A percentile compares a stretch with the other conserved stretches of the same genome.
These are phyloP conservation scores for Mercenaria mercenaria DNA, from an alignment of 1,140 invertebrate species.

Conservation along the genomic window DNA sequence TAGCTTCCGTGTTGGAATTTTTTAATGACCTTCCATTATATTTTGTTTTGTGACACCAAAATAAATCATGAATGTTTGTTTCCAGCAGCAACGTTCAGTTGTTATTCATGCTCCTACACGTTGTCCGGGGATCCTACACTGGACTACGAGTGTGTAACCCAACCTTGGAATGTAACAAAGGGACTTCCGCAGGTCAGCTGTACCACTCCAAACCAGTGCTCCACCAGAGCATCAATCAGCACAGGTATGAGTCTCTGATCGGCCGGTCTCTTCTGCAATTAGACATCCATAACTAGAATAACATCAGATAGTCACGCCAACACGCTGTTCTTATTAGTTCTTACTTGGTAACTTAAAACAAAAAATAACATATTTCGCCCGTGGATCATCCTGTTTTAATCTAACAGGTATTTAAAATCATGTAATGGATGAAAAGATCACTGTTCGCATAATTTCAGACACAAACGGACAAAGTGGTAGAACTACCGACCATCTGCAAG, in stretches of 20 bases:
- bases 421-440: too few relatives aligned
- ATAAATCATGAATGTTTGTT: too few relatives aligned
- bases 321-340: not conserved
- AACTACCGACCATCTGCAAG: too few relatives aligned
- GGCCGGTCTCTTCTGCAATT: not conserved
- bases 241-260: conserved; percentile 37
- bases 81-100: not conserved
- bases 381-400: not conserved
- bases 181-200: not conserved
- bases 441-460: too few relatives aligned
- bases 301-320: not conserved
- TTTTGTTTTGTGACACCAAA: too few relatives aligned
- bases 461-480: too few relatives aligned
- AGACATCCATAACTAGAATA: not conserved
- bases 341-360: not conserved
- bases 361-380: not conserved
- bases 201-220: not conserved
- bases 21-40: too few relatives aligned
- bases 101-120: conserved; percentile 39
- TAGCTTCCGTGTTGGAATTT: too few relatives aligned
- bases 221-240: not conserved
- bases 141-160: conserved; percentile 21
- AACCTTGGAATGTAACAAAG: conserved; percentile 4
- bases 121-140: not conserved
- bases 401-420: not conserved